These are phyloP conservation scores for Ormia ochracea DNA, from an alignment of 2,888 invertebrate species.

Conservation along the genomic window DNA sequence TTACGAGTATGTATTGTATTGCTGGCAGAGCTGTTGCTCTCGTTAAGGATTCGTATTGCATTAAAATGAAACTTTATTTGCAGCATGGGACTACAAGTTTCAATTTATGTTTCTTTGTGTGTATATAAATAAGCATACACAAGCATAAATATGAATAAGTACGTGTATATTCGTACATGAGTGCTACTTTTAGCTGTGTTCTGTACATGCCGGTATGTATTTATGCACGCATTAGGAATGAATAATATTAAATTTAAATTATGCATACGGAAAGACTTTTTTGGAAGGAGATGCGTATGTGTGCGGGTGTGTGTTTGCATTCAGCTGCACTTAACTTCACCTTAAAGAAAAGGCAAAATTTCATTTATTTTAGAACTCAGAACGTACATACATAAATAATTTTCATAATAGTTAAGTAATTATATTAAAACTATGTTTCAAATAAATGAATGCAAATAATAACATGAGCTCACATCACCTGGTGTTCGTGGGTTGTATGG, in stretches of 20 bases:
- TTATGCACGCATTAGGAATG: constrained; percentile 24
- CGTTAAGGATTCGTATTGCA: constrained; percentile 29
- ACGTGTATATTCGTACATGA: background rate
- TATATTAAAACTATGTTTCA: constrained; percentile 30
- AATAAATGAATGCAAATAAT: constrained; percentile 26
- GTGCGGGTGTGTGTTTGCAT: background rate
- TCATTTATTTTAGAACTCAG: constrained; percentile 1
- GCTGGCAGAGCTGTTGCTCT: constrained; percentile 15
- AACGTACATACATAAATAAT: constrained; percentile 15
- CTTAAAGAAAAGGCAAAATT: background rate
- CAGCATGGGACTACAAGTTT: constrained; percentile 21
- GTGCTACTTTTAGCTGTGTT: background rate
- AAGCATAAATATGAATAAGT: background rate
- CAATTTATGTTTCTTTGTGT: background rate
- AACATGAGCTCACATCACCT: constrained; percentile 10
- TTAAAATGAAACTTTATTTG: constrained; percentile 47
- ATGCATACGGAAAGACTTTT: background rate
- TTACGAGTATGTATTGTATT: constrained; percentile 38
- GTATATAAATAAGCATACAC: background rate
- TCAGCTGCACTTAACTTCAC: background rate
- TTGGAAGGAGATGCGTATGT: background rate
- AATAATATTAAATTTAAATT: constrained; percentile 25
- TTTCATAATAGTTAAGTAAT: constrained; percentile 35
- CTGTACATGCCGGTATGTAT: no score
- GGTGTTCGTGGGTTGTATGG: background rate